phyloP scores from a whole-genome alignment of 2,113 vertebrate genomes.

The Trogon surrucura region DNA sequence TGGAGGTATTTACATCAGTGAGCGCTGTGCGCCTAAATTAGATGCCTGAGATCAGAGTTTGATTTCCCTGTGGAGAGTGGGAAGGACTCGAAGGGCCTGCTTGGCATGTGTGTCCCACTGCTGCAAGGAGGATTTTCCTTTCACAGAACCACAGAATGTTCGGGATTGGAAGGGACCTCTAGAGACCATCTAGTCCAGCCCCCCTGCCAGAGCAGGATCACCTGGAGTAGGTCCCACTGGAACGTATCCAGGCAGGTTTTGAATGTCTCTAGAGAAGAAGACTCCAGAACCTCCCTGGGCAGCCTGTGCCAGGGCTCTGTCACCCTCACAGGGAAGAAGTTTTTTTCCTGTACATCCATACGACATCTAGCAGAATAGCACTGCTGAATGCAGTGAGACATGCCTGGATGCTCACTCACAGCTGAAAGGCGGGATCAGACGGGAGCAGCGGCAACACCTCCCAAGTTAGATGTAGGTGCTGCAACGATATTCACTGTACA shows the following conservation, averaged over 20 bases:
- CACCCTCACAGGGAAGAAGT: no score
- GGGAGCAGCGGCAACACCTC: rapidly evolving
- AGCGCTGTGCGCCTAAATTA: background rate
- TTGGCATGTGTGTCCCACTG: rapidly evolving
- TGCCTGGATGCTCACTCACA: background rate
- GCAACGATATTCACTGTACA: background rate
- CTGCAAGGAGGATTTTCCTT: background rate
- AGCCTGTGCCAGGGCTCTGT: no score
- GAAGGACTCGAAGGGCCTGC: background rate
- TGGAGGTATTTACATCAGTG: background rate
- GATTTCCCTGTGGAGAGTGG: background rate
- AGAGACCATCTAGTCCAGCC: no score
- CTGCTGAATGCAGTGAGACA: rapidly evolving
- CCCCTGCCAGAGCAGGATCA: no score
- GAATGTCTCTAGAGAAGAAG: no score
- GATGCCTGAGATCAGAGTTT: background rate
- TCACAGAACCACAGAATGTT: no score
- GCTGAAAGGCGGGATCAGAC: background rate
- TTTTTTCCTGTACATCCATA: background rate
- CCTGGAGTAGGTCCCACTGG: no score
- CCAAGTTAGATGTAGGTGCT: background rate
- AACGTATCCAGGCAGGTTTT: no score
- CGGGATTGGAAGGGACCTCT: no score
- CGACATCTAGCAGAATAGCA: rapidly evolving
- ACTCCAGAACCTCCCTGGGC: no score